Base-by-base conservation (phyloP, 2,888 invertebrate genomes). In the Rhyacophila evoluta region DNA sequence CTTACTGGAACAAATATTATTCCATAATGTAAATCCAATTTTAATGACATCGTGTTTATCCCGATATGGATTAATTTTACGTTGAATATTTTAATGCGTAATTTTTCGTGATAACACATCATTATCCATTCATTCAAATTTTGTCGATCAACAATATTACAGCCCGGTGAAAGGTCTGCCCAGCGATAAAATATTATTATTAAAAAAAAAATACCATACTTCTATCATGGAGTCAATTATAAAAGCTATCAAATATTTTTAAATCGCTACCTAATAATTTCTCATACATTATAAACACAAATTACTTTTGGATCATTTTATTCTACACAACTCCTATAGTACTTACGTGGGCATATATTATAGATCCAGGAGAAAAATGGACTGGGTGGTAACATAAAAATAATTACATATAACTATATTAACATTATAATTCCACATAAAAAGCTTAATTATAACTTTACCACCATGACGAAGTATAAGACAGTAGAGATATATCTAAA, bases 91-190 rank as follows among this genome's bases (percentile, higher is more conserved):
- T n/a, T 55, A 55, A 55, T 55, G 55, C 6, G 19, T 55, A 55
- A 10, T 55, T 55, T 33, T 25, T 55, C 10, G 25, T 75, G 69
- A 75, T 75, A 75, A 36, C 69, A 28, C 28, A 15, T 75, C 27
- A 75, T 75, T 69, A 75, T 41, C 29, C 69, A 15, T 75, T 75
- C 75, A 69, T 38, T 69, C 69, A 69, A 75, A 75, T 75, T 75
- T 39, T 69, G 29, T 74, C 37, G 10, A 68, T 68, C 15, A 19
- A 55, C 19, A 8, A 55, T 55, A 55, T 19, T 55, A 19, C 55
- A 19, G 10, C 19, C 55, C 12, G 10, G 55, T 55, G 55, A 55
- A 55, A 55, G 55, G 55, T 55, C 19, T 8, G 55, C 8, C 55
- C 19, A 19, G 15, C 55, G 10, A 55, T 55, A 19, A 10, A 55